Percentiles rank a stretch among this genome's conserved stretches.
phyloP scores from a whole-genome alignment of 2,888 invertebrate species.

The Drosophila tripunctata region DNA sequence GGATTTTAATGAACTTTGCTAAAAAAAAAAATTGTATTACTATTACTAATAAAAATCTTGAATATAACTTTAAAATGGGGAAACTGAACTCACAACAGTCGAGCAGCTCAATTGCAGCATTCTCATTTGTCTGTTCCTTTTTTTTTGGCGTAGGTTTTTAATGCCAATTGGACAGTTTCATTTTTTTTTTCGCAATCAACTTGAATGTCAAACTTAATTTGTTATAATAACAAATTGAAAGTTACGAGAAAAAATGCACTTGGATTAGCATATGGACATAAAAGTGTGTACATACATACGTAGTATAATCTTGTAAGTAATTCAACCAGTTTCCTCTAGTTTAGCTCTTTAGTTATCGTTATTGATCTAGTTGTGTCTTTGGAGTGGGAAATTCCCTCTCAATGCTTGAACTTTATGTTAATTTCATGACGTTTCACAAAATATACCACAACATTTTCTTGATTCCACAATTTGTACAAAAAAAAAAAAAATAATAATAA shows the following conservation, averaged over 20 bases:
- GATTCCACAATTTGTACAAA: slow-evolving; percentile 50
- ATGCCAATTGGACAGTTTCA: slow-evolving; percentile 68
- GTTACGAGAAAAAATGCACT: slow-evolving; percentile 34
- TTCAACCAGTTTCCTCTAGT: slow-evolving; percentile 2
- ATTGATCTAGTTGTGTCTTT: slow-evolving; percentile 1
- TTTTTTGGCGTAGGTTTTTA: slow-evolving; percentile 70
- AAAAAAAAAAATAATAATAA: slow-evolving; percentile 15
- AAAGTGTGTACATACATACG: no score
- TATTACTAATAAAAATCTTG: no score
- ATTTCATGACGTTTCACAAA: slow-evolving; percentile 53
- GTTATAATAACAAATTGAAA: slow-evolving; percentile 76
- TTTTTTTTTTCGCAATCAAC: slow-evolving; percentile 69
- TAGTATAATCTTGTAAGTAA: no score
- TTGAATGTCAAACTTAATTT: slow-evolving; percentile 75
- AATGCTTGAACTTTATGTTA: slow-evolving; percentile 50
- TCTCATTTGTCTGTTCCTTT: no score
- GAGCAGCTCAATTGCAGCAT: no score
- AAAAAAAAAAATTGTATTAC: no score
- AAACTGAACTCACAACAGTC: no score
- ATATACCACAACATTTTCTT: slow-evolving; percentile 11
- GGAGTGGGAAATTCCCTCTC: slow-evolving; percentile 4
- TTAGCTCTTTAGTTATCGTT: slow-evolving; percentile 26
- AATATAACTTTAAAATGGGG: no score
- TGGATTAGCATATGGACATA: slow-evolving; percentile 34
- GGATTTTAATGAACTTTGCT: no score